These are phyloP conservation scores for Gymnoscelis rufifasciata DNA, from an alignment of 2,888 invertebrate species.

Conservation along the genomic window DNA sequence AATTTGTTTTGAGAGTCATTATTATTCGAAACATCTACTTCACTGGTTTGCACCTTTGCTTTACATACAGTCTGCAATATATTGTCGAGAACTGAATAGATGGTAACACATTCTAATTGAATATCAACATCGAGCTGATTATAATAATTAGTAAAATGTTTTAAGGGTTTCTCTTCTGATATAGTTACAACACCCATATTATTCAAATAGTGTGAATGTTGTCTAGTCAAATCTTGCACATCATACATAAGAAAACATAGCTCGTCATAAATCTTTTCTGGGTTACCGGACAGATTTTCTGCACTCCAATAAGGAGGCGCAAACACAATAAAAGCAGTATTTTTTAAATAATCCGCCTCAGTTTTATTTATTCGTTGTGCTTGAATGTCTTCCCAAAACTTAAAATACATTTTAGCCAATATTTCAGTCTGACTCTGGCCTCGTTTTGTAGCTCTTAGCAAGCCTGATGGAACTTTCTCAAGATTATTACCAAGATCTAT, in stretches of 20 bases:
- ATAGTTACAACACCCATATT: constrained; percentile 64
- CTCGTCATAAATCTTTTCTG: constrained; percentile 72
- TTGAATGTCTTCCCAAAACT: constrained; percentile 65
- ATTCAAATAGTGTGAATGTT: constrained; percentile 66
- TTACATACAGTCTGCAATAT: constrained; percentile 50
- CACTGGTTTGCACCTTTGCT: constrained; percentile 37
- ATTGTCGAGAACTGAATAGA: constrained; percentile 57
- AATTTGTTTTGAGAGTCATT: constrained; percentile 27
- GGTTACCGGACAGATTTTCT: constrained; percentile 47
- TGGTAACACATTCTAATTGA: constrained; percentile 58
- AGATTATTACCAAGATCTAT: constrained; percentile 41
- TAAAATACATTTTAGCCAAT: constrained; percentile 45
- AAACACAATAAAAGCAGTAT: constrained; percentile 67
- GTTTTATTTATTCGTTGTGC: constrained; percentile 48
- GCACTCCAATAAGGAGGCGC: constrained; percentile 58
- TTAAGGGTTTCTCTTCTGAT: constrained; percentile 38
- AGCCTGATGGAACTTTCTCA: constrained; percentile 45
- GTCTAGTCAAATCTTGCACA: constrained; percentile 71
- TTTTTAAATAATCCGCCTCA: constrained; percentile 49
- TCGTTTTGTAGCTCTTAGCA: constrained; percentile 53
- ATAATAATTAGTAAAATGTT: constrained; percentile 37
- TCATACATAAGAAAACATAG: constrained; percentile 74
- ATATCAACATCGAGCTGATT: constrained; percentile 41
- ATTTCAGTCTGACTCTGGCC: constrained; percentile 62
- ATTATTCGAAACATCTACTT: constrained; percentile 37